Evolutionary conservation across 2,888 invertebrate genomes (phyloP), one percentile per base, ranked within the genome.

Genomic region (Dryococelus australis): DNA sequence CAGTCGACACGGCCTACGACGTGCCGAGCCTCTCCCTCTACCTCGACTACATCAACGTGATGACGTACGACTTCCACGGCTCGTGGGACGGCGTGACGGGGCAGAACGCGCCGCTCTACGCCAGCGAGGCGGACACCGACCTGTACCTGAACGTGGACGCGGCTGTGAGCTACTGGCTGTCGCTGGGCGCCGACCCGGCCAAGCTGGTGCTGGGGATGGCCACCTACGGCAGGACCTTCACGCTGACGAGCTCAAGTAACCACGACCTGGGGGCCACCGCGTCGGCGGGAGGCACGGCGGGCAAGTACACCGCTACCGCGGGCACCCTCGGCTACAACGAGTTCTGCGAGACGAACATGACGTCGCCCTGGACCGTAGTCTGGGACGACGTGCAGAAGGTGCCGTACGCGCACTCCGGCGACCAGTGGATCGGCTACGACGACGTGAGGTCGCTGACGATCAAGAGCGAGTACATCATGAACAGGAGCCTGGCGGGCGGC

Each of bases 51-150:
- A 94, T 96, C 83, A 95, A 95, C 90, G 90, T 97, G 0, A 97
- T 97, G 96, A 91, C 96, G 0, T 97, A 97, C 90, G 96, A 96
- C 91, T 93, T 96, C 90, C 95, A 96, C 90, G 96, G 96, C 0
- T 92, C 94, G 0, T 96, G 95, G 95, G 95, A 96, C 85, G 86
- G 91, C 0, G 92, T 92, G 0, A 95, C 95, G 0, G 96, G 96
- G 0, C 94, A 95, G 87, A 96, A 96, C 90, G 94, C 96, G 0
- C 95, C 96, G 0, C 92, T 97, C 0, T 94, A 94, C 88, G 91
- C 92, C 0, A 91, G 90, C 0, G 43, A 90, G 0, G 88, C 90
- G n/a, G 92, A 93, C 79, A 88, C 88, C 2, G 90, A 90, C 26
- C 89, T 90, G n/a, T 87, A 88, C 79, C 91, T 94, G 12, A 94